A percentile compares a stretch with the other conserved stretches of the same genome.
Evolutionary conservation across 1,140 invertebrate genomes (phyloP).

Genomic region (Ostrea edulis): DNA sequence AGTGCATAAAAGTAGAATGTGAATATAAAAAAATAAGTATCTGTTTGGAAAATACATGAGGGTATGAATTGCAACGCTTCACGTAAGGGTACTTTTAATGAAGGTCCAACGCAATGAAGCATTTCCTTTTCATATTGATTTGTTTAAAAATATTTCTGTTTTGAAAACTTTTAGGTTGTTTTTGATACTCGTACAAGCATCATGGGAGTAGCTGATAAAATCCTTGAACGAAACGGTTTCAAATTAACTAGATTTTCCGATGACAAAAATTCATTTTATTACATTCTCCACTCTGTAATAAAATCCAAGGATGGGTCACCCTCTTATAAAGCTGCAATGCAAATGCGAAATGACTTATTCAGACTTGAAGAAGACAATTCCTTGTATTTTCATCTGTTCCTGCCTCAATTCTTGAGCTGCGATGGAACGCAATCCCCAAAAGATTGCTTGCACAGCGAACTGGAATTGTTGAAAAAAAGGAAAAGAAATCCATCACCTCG

Average conservation of each 20-base stretch:
- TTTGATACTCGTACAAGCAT: not conserved
- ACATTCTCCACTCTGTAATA: not conserved
- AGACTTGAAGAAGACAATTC: not conserved
- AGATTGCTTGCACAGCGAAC: not conserved
- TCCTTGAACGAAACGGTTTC: not conserved
- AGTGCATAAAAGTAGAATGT: too few relatives aligned
- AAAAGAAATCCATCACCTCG: not conserved
- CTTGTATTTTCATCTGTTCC: conserved; percentile 5
- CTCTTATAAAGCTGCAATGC: not conserved
- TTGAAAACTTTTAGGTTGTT: not conserved
- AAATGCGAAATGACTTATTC: not conserved
- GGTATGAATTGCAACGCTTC: too few relatives aligned
- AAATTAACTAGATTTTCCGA: not conserved
- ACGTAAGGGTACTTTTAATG: too few relatives aligned
- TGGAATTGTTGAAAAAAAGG: not conserved
- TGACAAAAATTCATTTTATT: not conserved
- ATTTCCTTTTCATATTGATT: too few relatives aligned
- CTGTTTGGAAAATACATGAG: not conserved
- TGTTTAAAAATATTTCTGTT: not conserved
- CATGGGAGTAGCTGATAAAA: not conserved
- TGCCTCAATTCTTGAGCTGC: not conserved
- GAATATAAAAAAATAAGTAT: not conserved
- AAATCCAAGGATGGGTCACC: not conserved
- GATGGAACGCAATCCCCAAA: not conserved
- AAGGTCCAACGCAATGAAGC: too few relatives aligned